Evolutionary conservation across 2,797 vertebrate genomes (phyloP).

Genomic region (Sebastes oblongus): DNA sequence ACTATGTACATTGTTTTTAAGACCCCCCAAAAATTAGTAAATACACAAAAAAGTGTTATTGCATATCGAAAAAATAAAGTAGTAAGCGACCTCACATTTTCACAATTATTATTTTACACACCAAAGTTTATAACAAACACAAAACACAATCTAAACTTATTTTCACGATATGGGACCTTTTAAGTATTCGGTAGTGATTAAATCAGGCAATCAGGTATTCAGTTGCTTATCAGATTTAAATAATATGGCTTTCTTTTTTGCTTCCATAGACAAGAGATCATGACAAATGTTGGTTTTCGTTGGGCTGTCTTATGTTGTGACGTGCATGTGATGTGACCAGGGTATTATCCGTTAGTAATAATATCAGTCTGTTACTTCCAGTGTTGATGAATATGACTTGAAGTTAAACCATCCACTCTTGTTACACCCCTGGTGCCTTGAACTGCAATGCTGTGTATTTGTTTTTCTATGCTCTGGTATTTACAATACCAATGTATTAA

Average conservation of each 20-base stretch:
- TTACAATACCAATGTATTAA: neutral
- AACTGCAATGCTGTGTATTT: slow-evolving; percentile 30
- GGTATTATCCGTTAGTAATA: neutral
- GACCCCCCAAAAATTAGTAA: too few relatives aligned
- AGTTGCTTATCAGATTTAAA: neutral
- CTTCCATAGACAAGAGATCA: neutral
- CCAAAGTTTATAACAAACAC: too few relatives aligned
- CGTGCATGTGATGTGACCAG: neutral
- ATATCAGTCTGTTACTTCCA: neutral
- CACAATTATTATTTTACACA: too few relatives aligned
- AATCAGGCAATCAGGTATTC: neutral
- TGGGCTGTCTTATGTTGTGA: neutral
- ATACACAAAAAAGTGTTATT: too few relatives aligned
- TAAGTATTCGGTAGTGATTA: neutral
- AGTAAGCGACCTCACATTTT: too few relatives aligned
- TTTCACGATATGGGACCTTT: too few relatives aligned
- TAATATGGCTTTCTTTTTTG: neutral
- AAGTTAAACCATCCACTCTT: slow-evolving; percentile 18
- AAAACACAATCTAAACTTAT: too few relatives aligned
- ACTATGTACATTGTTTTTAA: too few relatives aligned
- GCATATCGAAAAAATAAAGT: too few relatives aligned
- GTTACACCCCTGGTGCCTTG: slow-evolving; percentile 64
- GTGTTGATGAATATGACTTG: neutral
- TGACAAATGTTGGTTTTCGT: neutral
- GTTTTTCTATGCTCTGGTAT: slow-evolving; percentile 20